Base-by-base conservation (phyloP, 64 coral and sea anemone genomes). In the Pocillopora verrucosa region DNA sequence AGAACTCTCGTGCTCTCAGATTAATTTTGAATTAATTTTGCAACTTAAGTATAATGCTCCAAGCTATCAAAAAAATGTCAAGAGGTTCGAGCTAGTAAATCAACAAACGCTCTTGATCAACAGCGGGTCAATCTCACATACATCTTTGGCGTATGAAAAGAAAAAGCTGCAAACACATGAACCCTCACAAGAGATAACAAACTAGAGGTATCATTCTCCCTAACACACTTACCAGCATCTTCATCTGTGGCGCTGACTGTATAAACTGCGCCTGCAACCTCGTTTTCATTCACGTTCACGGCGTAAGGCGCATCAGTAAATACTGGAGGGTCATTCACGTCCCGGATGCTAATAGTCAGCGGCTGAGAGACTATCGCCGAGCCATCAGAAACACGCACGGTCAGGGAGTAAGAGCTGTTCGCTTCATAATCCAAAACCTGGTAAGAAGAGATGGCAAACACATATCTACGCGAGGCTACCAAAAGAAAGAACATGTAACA, bases 281-380 rank as follows among this genome's bases (percentile, higher is more conserved):
- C 58, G 87, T 89, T 89, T 64, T 89, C 87, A 67, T 78, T 89
- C 58, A 89, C 87, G 36, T 58, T 89, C 36, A 56, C 61, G 36
- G 20, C 35, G 13, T 89, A 89, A 25, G 87, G 87, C 34, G 75
- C 74, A 65, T 26, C 25, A 61, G 25, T 61, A 79, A 89, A 89
- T 24, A 77, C 57, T 3, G 87, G 87, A 45, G 87, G 56, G 17
- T 89, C 87, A 38, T 89, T 89, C 0, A 77, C 13, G 87, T 89
- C 87, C 34, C 61, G 60, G 59, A 89, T 79, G 36, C 74, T 89
- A 56, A 89, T 65, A 57, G 87, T 89, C 87, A 89, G 87, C 87
- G 87, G 87, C 13, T 76, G 73, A 30, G 87, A 60, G 12, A 79
- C 76, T 65, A 59, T 59, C 22, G 36, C 15, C 12, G 75, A 0